phyloP scores from a whole-genome alignment of 2,888 invertebrate genomes.

The Quadriops clusia region DNA sequence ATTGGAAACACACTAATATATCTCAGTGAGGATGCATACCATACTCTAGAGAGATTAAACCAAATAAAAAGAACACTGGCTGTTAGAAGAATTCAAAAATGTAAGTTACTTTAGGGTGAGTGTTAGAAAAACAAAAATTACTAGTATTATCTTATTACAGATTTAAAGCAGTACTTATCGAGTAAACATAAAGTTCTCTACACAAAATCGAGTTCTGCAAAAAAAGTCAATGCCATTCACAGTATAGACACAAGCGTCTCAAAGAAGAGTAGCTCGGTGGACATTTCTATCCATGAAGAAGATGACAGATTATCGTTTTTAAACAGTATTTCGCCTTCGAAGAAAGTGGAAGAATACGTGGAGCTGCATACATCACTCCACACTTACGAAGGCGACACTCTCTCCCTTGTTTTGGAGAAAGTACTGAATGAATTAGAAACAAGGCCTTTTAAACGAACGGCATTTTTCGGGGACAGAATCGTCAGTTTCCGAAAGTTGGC shows the following conservation, averaged over 20 bases:
- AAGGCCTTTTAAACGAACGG: constrained; percentile 17
- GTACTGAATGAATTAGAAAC: constrained; percentile 14
- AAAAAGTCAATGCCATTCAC: too few species aligned
- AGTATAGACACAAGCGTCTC: too few species aligned
- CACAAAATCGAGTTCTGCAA: too few species aligned
- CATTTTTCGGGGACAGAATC: constrained; percentile 26
- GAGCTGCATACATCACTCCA: constrained; percentile 12
- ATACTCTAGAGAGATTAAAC: constrained; percentile 10
- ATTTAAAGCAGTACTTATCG: too few species aligned
- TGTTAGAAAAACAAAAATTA: too few species aligned
- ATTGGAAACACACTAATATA: constrained; percentile 14
- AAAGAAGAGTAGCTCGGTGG: too few species aligned
- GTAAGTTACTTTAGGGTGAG: too few species aligned
- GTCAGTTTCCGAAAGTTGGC: constrained; percentile 25
- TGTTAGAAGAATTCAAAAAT: constrained; percentile 15
- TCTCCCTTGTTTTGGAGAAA: constrained; percentile 17
- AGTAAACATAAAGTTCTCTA: too few species aligned
- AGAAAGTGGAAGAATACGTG: constrained; percentile 15
- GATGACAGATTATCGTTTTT: too few species aligned
- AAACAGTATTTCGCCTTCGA: too few species aligned
- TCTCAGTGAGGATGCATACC: constrained; percentile 14
- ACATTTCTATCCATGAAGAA: too few species aligned
- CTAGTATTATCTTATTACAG: too few species aligned
- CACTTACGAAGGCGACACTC: constrained; percentile 17
- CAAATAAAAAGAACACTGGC: constrained; percentile 10